Percentiles rank a stretch among this genome's conserved stretches.
phyloP scores from a whole-genome alignment of 2,888 invertebrate genomes.

The Acanthopleura granulata region DNA sequence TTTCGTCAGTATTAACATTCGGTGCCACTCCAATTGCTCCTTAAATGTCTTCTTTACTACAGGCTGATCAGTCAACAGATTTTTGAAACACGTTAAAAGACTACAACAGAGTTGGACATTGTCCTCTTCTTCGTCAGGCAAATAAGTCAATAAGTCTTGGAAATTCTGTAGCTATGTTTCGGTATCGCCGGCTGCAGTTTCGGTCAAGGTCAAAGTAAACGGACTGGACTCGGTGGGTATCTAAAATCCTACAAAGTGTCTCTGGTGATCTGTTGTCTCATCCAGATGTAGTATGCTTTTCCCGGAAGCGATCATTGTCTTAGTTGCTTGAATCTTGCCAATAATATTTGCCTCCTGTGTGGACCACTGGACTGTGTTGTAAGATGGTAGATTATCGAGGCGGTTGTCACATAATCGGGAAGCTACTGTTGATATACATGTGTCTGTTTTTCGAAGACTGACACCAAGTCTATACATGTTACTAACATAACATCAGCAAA shows the following conservation, averaged over 20 bases:
- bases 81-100: background rate
- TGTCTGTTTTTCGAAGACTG: background rate
- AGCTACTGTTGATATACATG: slow-evolving; percentile 6
- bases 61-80: slow-evolving; percentile 8
- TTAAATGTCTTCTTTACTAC: slow-evolving; percentile 7
- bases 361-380: background rate
- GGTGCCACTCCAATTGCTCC: background rate
- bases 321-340: background rate
- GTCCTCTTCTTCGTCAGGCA: no score
- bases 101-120: no score
- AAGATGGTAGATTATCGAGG: background rate
- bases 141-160: background rate
- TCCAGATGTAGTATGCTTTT: slow-evolving; percentile 7
- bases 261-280: background rate
- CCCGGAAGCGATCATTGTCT: background rate
- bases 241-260: background rate
- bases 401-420: background rate
- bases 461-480: slow-evolving; percentile 4
- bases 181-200: no score
- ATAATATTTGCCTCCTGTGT: background rate
- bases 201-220: no score
- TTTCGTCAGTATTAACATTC: background rate
- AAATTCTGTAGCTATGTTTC: background rate
- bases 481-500: background rate
- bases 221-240: no score